phyloP scores from a whole-genome alignment of 2,113 vertebrate species.

The Protobothrops mucrosquamatus region DNA sequence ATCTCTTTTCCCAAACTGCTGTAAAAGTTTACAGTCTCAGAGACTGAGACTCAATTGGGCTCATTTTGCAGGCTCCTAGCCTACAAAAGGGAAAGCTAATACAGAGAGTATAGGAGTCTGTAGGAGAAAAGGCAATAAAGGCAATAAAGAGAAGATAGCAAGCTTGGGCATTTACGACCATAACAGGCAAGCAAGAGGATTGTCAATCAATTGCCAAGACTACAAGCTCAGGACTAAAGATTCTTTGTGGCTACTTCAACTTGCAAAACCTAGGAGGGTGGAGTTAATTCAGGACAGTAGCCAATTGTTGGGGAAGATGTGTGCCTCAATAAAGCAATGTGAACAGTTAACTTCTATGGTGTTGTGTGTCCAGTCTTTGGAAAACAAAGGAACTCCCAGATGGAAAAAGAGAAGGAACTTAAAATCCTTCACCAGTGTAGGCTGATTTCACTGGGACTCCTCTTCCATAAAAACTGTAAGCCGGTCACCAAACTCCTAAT shows the following conservation, averaged over 20 bases:
- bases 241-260: too few relatives aligned
- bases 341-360: too few relatives aligned
- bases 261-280: too few relatives aligned
- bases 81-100: not conserved
- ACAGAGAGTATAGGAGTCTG: not conserved
- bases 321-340: too few relatives aligned
- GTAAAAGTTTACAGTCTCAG: not conserved
- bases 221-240: too few relatives aligned
- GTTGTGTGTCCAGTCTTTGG: too few relatives aligned
- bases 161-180: not conserved
- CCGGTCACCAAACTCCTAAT: not conserved
- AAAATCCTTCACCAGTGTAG: not conserved
- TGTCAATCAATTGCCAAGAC: not conserved
- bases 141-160: not conserved
- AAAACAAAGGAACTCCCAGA: too few relatives aligned
- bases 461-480: not conserved
- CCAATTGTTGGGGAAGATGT: too few relatives aligned
- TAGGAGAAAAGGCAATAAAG: not conserved
- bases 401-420: too few relatives aligned
- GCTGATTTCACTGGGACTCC: not conserved
- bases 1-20: not conserved
- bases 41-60: not conserved
- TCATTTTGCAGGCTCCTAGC: not conserved
- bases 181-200: not conserved
- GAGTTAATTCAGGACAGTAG: too few relatives aligned